Percentiles rank a stretch among this genome's conserved stretches.
Evolutionary conservation across 2,888 invertebrate genomes (phyloP).

Genomic region (Drosophila paucipuncta): DNA sequence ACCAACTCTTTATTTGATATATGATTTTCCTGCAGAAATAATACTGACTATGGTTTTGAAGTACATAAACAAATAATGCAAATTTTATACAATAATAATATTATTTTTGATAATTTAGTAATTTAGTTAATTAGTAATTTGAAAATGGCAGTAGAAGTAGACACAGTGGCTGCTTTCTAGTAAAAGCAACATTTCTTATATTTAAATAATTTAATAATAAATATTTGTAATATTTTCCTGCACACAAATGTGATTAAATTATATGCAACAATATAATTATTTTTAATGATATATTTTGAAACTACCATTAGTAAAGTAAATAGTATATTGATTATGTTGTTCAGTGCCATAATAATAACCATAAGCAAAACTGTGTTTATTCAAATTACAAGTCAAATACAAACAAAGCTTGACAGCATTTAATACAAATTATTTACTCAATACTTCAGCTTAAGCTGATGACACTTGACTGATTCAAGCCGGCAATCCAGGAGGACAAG

Average conservation of each 20-base stretch:
- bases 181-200: neutral
- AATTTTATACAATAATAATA: neutral
- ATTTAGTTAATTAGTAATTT: neutral
- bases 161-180: neutral
- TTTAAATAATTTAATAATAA: neutral
- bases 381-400: neutral
- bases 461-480: neutral
- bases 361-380: neutral
- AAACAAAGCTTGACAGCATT: neutral
- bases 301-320: neutral
- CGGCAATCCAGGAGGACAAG: neutral
- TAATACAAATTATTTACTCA: constrained; percentile 1
- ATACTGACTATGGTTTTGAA: neutral
- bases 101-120: neutral
- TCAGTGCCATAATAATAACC: neutral
- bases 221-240: neutral
- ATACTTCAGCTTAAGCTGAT: neutral
- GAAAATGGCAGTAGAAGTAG: neutral
- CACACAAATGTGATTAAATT: neutral
- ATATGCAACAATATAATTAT: neutral
- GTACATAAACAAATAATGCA: neutral
- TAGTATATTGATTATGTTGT: neutral
- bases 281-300: neutral
- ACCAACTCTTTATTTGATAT: neutral
- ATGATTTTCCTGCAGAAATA: neutral